A percentile compares a stretch with the other conserved stretches of the same genome.
phyloP scores from a whole-genome alignment of 2,113 vertebrate species.

The Xyrauchen texanus region DNA sequence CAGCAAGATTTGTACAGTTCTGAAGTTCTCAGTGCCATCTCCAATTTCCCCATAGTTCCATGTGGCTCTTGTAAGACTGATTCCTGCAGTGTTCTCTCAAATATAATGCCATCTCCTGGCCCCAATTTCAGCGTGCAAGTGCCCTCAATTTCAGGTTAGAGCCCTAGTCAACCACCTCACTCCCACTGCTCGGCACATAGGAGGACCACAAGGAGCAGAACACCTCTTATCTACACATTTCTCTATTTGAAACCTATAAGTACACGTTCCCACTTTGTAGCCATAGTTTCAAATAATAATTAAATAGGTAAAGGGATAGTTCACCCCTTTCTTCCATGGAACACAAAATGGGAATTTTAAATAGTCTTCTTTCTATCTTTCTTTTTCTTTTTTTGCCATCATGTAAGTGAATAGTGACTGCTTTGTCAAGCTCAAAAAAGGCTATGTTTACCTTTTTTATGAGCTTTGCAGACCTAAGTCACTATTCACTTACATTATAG shows the following conservation, averaged over 20 bases:
- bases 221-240: conserved; percentile 9
- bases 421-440: no score
- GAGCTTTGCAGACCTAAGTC: no score
- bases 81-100: conserved; percentile 57
- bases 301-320: no score
- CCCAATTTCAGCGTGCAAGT: conserved; percentile 66
- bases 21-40: conserved; percentile 11
- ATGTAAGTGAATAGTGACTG: no score
- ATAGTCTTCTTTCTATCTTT: no score
- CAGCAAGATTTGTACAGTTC: conserved; percentile 3
- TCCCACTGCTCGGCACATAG: conserved; percentile 47
- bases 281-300: no score
- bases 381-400: no score
- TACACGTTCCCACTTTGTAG: neutral
- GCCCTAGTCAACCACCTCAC: conserved; percentile 3
- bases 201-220: conserved; percentile 25
- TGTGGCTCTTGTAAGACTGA: conserved; percentile 27
- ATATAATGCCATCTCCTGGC: conserved; percentile 67
- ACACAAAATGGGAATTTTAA: no score
- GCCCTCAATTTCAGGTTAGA: conserved; percentile 64
- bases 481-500: no score
- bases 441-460: no score
- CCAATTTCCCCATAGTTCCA: conserved; percentile 61
- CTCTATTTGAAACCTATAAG: neutral
- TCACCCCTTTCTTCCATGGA: no score